Conservation (phyloP, 2,888 invertebrate species). For the Autographa gamma region DNA sequence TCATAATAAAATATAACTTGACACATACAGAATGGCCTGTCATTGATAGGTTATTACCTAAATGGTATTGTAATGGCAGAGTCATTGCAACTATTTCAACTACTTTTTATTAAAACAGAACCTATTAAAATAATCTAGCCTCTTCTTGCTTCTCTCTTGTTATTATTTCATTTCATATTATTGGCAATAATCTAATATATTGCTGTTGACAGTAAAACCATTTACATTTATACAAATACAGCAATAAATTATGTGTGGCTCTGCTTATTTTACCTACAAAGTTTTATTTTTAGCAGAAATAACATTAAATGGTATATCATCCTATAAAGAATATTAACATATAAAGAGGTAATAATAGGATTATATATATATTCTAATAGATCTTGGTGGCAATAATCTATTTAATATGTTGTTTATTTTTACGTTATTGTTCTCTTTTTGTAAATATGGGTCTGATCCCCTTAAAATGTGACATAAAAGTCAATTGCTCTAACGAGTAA, state of each 20-base stretch:
- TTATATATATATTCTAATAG: conserved; percentile 13
- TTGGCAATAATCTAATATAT: background rate
- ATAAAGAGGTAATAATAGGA: background rate
- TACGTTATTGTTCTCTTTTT: conserved; percentile 40
- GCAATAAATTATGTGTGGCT: background rate
- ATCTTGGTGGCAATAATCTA: conserved; percentile 42
- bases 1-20: background rate
- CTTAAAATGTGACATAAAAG: conserved; percentile 44
- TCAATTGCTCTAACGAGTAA: conserved; percentile 57
- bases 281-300: background rate
- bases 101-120: background rate
- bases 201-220: background rate
- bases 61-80: too few species aligned
- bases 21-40: background rate
- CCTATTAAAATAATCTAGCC: background rate
- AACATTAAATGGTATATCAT: background rate
- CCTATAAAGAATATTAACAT: background rate
- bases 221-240: background rate
- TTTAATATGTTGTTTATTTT: conserved; percentile 41
- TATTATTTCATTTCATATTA: background rate
- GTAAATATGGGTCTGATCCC: conserved; percentile 51
- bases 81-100: too few species aligned
- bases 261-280: background rate
- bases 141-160: background rate
- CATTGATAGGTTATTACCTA: background rate